Evolutionary conservation across 1,140 invertebrate genomes (phyloP).

Genomic region (Hycleus phaleratus): DNA sequence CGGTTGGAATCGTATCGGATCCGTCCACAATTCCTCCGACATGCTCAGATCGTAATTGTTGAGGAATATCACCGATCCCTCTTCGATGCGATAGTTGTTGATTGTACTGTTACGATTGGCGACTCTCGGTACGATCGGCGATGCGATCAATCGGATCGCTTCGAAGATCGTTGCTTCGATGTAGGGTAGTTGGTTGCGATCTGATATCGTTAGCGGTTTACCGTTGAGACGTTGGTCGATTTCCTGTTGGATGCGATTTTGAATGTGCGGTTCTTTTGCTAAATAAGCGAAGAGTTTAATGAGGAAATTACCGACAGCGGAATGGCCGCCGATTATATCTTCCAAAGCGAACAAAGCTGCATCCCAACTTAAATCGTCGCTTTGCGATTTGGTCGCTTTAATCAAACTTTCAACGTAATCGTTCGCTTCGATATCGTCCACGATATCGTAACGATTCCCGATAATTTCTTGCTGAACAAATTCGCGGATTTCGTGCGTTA

Average conservation of each 20-base stretch:
- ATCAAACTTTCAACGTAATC: constrained; percentile 71
- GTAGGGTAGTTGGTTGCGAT: constrained; percentile 63
- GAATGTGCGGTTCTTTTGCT: constrained; percentile 50
- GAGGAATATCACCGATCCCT: constrained; percentile 75
- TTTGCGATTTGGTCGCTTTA: constrained; percentile 46
- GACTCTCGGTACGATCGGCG: constrained; percentile 85
- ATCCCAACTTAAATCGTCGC: constrained; percentile 51
- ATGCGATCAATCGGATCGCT: constrained; percentile 67
- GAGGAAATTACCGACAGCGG: constrained; percentile 72
- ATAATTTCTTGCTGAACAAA: constrained; percentile 69
- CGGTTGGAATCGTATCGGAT: constrained; percentile 64
- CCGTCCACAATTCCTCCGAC: constrained; percentile 62
- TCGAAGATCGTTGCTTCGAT: constrained; percentile 75
- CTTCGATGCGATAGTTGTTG: constrained; percentile 55
- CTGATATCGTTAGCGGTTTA: constrained; percentile 33
- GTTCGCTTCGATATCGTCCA: constrained; percentile 45
- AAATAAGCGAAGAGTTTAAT: constrained; percentile 49
- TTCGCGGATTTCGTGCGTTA: constrained; percentile 58
- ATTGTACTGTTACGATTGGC: constrained; percentile 68
- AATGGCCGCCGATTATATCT: constrained; percentile 80
- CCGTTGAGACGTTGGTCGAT: constrained; percentile 44
- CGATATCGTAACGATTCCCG: constrained; percentile 46
- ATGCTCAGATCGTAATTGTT: constrained; percentile 83
- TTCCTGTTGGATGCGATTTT: constrained; percentile 58
- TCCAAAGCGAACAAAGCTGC: constrained; percentile 70